A percentile compares a stretch with the other conserved stretches of the same genome.
These are phyloP conservation scores for Gallirallus australis DNA, from an alignment of 2,797 vertebrate genomes.

Conservation along the genomic window DNA sequence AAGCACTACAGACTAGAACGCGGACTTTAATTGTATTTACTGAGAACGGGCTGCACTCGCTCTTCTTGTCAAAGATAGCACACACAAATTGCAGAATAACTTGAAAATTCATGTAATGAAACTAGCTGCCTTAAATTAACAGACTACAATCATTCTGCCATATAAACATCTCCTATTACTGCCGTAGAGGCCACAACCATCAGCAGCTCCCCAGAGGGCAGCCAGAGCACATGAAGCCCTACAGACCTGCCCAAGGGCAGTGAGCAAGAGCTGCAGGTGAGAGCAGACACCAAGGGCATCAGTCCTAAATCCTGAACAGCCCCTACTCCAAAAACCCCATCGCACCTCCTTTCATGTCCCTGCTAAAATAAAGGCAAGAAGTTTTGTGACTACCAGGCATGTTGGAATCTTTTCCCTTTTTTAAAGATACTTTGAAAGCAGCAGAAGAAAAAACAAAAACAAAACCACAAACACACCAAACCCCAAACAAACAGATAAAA, in stretches of 20 bases:
- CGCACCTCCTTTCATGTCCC: not conserved
- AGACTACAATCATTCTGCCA: not conserved
- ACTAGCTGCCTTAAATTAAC: not conserved
- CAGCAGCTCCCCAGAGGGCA: not conserved
- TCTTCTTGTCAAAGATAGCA: not conserved
- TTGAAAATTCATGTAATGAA: not conserved
- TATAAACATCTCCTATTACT: not conserved
- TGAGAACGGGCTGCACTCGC: not conserved
- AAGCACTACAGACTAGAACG: not conserved
- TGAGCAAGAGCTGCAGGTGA: not conserved
- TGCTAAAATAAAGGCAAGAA: conserved; percentile 15
- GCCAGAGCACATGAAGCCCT: not conserved
- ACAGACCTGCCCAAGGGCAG: not conserved
- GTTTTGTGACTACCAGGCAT: conserved; percentile 18
- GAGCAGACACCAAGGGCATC: not conserved
- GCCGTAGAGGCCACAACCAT: not conserved
- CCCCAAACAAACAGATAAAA: conserved; percentile 10
- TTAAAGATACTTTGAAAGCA: conserved; percentile 25
- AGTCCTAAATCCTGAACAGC: not conserved
- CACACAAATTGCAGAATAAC: not conserved
- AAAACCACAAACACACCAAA: too few relatives aligned
- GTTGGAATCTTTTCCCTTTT: not conserved
- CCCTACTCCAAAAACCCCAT: not conserved
- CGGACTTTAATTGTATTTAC: not conserved
- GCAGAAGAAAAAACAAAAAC: not conserved